These are phyloP conservation scores for Myripristis jacobus DNA, from an alignment of 2,797 vertebrate genomes.

Conservation along the genomic window DNA sequence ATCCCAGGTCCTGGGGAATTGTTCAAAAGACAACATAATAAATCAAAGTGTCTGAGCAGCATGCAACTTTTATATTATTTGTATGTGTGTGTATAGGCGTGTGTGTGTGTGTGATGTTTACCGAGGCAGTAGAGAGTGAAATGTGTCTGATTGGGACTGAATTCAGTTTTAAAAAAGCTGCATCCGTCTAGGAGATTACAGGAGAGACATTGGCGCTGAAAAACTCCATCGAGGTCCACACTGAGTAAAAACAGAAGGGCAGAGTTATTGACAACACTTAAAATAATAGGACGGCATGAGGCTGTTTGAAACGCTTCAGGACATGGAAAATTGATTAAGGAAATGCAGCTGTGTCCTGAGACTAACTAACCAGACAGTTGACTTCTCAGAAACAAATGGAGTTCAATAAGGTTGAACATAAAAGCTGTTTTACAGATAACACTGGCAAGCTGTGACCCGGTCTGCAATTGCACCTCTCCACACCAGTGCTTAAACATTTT, in stretches of 20 bases:
- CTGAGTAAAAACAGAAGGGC: conserved; percentile 64
- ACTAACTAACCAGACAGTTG: conserved; percentile 30
- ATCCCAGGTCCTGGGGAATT: conserved; percentile 83
- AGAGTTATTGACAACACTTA: conserved; percentile 36
- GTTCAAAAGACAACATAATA: conserved; percentile 37
- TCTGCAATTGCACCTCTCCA: conserved; percentile 37
- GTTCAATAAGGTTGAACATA: conserved; percentile 47
- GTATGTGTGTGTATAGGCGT: not conserved
- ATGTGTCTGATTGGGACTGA: conserved; percentile 85
- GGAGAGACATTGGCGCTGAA: conserved; percentile 84
- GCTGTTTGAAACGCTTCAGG: conserved; percentile 23
- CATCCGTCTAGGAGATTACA: conserved; percentile 84
- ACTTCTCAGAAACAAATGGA: conserved; percentile 46
- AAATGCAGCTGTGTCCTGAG: conserved; percentile 26
- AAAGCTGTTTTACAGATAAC: conserved; percentile 44
- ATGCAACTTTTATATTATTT: not conserved
- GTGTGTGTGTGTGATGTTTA: conserved; percentile 53
- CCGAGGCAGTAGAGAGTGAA: conserved; percentile 87
- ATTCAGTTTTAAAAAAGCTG: conserved; percentile 82
- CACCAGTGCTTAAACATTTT: conserved; percentile 40
- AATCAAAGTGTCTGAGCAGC: conserved; percentile 31
- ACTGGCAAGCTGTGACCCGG: conserved; percentile 19
- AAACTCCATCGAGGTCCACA: conserved; percentile 83
- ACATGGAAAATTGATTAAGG: conserved; percentile 39
- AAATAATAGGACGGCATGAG: conserved; percentile 2